Evolutionary conservation across 2,888 invertebrate species (phyloP).

Genomic region (Agrotis puta): DNA sequence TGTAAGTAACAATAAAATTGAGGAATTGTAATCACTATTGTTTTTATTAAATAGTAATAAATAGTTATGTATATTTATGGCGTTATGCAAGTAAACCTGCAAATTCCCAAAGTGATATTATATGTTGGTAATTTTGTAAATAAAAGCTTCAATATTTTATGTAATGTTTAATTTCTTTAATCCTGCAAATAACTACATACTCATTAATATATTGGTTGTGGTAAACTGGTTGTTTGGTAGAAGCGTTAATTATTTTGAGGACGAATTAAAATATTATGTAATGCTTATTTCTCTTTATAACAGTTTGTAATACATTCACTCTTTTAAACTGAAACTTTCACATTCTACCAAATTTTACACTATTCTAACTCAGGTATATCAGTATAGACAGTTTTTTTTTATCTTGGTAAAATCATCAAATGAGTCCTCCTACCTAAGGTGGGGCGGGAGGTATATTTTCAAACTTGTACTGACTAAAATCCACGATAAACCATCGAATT

Average conservation of each 20-base stretch:
- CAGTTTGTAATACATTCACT: not conserved
- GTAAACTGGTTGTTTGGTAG: not conserved
- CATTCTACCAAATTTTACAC: no score
- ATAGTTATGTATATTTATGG: constrained; percentile 86
- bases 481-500: no score
- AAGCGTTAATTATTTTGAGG: not conserved
- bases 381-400: no score
- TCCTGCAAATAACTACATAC: not conserved
- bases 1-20: constrained; percentile 68
- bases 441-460: no score
- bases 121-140: constrained; percentile 91
- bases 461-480: no score
- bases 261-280: not conserved
- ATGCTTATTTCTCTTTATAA: no score
- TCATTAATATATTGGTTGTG: not conserved
- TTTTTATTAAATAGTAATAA: constrained; percentile 80
- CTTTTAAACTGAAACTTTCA: no score
- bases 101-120: constrained; percentile 91
- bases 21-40: constrained; percentile 87
- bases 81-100: constrained; percentile 90
- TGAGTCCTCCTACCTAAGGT: no score
- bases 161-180: constrained; percentile 69
- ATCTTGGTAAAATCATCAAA: no score
- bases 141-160: constrained; percentile 91
- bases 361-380: no score